phyloP scores from a whole-genome alignment of 1,140 invertebrate genomes.

The Zaprionus ornatus region DNA sequence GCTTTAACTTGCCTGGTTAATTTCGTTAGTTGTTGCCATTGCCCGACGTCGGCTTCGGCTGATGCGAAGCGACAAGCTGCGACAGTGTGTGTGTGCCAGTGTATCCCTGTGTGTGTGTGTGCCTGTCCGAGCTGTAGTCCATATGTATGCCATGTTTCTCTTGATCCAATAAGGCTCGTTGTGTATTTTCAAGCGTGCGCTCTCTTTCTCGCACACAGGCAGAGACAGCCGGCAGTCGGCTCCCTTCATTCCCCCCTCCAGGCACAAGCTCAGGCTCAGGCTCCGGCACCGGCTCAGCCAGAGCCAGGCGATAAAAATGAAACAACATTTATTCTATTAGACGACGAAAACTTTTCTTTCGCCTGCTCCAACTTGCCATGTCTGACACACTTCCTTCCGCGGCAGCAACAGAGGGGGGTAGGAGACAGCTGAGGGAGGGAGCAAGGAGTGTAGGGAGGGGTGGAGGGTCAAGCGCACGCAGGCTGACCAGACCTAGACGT shows the following conservation, averaged over 20 bases:
- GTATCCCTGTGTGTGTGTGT: slow-evolving; percentile 1
- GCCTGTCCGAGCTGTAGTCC: slow-evolving; percentile 7
- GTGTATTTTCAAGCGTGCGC: slow-evolving; percentile 20
- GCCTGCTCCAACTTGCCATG: slow-evolving; percentile 14
- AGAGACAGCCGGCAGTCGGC: too few relatives aligned
- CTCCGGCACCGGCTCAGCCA: too few relatives aligned
- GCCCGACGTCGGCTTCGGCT: slow-evolving; percentile 25
- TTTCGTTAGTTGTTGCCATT: slow-evolving; percentile 67
- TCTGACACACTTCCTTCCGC: slow-evolving; percentile 62
- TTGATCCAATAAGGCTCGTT: slow-evolving; percentile 60
- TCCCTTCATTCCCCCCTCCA: too few relatives aligned
- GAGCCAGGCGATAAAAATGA: slow-evolving; percentile 24
- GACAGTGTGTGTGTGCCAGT: background rate
- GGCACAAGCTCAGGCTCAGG: too few relatives aligned
- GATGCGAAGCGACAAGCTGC: slow-evolving; percentile 28
- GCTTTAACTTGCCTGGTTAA: slow-evolving; percentile 78
- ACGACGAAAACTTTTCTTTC: slow-evolving; percentile 34
- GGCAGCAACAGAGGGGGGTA: background rate
- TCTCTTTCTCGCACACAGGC: slow-evolving; percentile 12
- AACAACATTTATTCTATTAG: slow-evolving; percentile 59
- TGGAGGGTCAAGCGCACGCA: too few relatives aligned
- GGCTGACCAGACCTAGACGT: background rate
- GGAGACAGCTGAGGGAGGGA: too few relatives aligned
- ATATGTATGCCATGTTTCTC: slow-evolving; percentile 54
- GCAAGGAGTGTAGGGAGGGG: too few relatives aligned